Percentiles rank a stretch among this genome's conserved stretches.
phyloP scores from a whole-genome alignment of 1,140 invertebrate genomes.

The Temnothorax nylanderi region DNA sequence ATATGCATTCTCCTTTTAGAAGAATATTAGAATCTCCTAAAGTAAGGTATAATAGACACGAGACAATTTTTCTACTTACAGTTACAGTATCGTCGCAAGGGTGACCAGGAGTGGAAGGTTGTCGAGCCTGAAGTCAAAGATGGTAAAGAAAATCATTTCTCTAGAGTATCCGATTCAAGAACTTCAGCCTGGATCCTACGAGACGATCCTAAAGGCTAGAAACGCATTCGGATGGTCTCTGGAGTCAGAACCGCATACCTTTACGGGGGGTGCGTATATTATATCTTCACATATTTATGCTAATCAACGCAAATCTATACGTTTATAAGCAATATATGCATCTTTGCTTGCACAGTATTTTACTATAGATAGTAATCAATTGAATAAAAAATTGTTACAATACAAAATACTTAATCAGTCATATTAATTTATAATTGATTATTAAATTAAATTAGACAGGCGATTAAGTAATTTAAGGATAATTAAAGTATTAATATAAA shows the following conservation, averaged over 20 bases:
- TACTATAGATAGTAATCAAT: background rate
- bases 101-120: slow-evolving; percentile 69
- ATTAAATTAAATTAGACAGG: background rate
- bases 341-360: background rate
- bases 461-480: background rate
- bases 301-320: background rate
- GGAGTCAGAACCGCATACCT: slow-evolving; percentile 67
- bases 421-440: background rate
- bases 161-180: slow-evolving; percentile 70
- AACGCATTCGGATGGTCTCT: slow-evolving; percentile 80
- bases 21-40: background rate
- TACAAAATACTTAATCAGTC: background rate
- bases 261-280: slow-evolving; percentile 73
- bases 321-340: background rate
- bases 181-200: slow-evolving; percentile 77
- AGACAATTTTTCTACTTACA: slow-evolving; percentile 51
- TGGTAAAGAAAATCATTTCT: slow-evolving; percentile 73
- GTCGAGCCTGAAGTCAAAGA: slow-evolving; percentile 73
- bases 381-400: background rate
- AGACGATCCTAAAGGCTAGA: slow-evolving; percentile 75
- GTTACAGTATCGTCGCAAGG: slow-evolving; percentile 78
- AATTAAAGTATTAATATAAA: slow-evolving; percentile 6
- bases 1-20: background rate
- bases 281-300: background rate
- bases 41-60: background rate